Conservation (phyloP, 64 coral and sea anemone genomes). For the Montipora cactus region DNA sequence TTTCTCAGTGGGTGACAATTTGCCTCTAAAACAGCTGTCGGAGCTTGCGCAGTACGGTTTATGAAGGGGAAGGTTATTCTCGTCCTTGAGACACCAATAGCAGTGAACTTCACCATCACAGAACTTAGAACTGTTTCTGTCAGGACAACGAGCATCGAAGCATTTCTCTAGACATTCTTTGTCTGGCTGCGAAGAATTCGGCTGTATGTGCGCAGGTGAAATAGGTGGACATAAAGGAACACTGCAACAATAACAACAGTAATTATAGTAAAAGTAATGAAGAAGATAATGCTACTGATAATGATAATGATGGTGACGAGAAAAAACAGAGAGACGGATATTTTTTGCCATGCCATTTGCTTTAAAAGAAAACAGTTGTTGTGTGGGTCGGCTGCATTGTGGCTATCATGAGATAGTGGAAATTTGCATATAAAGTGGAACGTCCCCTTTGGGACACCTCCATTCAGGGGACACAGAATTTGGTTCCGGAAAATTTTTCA, state of each 20-base stretch:
- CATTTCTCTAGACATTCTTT: background rate
- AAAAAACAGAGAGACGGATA: no score
- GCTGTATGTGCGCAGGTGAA: background rate
- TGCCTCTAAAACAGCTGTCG: constrained; percentile 27
- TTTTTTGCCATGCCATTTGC: background rate
- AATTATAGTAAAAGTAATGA: no score
- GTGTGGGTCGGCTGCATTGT: no score
- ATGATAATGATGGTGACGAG: no score
- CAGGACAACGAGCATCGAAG: background rate
- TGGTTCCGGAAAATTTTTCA: no score
- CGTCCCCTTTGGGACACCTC: no score
- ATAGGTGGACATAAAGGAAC: constrained; percentile 7
- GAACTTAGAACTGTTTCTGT: constrained; percentile 5
- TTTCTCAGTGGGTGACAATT: background rate
- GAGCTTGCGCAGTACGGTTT: constrained; percentile 26
- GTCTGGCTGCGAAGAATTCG: background rate
- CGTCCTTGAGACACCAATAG: constrained; percentile 38
- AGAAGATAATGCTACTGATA: no score
- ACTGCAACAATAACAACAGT: background rate
- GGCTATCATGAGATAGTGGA: no score
- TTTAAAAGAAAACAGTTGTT: no score
- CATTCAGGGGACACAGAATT: no score
- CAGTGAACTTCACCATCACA: constrained; percentile 38
- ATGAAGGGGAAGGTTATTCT: background rate
- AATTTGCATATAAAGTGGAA: no score